Evolutionary conservation across 2,888 invertebrate species (phyloP).

Genomic region (Drosophila neotestacea): DNA sequence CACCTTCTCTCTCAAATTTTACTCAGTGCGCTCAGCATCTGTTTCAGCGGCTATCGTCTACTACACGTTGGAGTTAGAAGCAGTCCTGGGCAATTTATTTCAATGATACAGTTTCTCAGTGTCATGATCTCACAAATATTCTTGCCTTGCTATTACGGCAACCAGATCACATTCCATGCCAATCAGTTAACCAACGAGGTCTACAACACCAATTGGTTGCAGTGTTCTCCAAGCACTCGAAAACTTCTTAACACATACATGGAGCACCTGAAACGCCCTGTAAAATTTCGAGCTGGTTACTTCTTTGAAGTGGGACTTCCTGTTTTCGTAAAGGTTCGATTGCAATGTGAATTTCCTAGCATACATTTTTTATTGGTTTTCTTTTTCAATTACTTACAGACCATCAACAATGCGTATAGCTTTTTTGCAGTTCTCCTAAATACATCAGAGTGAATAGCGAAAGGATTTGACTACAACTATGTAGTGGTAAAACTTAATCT

Average conservation of each 20-base stretch:
- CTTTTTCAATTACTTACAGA: slow-evolving; percentile 49
- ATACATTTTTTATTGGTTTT: neutral
- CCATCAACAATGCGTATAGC: slow-evolving; percentile 80
- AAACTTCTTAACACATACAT: slow-evolving; percentile 73
- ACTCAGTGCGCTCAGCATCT: slow-evolving; percentile 75
- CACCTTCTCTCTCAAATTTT: slow-evolving; percentile 69
- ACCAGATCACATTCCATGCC: slow-evolving; percentile 76
- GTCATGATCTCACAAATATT: slow-evolving; percentile 80
- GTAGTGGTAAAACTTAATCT: no score
- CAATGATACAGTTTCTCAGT: slow-evolving; percentile 67
- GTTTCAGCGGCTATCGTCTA: slow-evolving; percentile 77
- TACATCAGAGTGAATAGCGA: slow-evolving; percentile 52
- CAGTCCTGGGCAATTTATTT: slow-evolving; percentile 63
- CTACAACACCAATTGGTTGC: slow-evolving; percentile 78
- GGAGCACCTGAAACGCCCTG: slow-evolving; percentile 77
- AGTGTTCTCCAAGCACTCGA: slow-evolving; percentile 47
- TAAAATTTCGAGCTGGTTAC: slow-evolving; percentile 68
- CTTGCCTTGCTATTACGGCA: slow-evolving; percentile 81
- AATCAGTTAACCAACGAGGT: slow-evolving; percentile 63
- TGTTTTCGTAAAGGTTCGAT: slow-evolving; percentile 78
- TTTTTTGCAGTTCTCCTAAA: slow-evolving; percentile 79
- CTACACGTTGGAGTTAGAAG: slow-evolving; percentile 54
- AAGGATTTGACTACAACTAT: no score
- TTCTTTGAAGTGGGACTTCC: slow-evolving; percentile 80
- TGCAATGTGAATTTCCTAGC: neutral